Percentiles rank a stretch among this genome's conserved stretches.
Conservation (phyloP, 2,888 invertebrate species). For the Drosophila borborema region DNA sequence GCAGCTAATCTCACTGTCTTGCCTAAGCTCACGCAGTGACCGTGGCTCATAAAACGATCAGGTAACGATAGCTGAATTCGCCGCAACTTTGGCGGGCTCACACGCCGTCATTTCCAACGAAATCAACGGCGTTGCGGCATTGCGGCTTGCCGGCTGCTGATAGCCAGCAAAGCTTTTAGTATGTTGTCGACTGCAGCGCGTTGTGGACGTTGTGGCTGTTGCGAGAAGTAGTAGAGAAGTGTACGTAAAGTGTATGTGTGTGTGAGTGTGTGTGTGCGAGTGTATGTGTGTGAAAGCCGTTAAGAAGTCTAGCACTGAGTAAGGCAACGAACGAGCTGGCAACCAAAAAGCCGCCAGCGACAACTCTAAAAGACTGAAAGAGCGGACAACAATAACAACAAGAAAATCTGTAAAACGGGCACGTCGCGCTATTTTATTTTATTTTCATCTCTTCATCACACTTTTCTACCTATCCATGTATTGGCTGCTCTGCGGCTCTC, state of each 20-base stretch:
- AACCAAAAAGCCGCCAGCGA: conserved; percentile 40
- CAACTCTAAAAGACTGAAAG: conserved; percentile 29
- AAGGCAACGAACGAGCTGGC: conserved; percentile 48
- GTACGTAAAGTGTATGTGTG: conserved; percentile 47
- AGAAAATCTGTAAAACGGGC: conserved; percentile 75
- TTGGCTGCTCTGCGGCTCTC: conserved; percentile 59
- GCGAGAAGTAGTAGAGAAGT: conserved; percentile 33
- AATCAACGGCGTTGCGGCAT: conserved; percentile 51
- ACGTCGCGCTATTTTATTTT: conserved; percentile 76
- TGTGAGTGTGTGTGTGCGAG: conserved; percentile 21
- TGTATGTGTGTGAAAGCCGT: conserved; percentile 67
- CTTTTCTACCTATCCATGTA: conserved; percentile 71
- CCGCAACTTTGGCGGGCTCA: conserved; percentile 33
- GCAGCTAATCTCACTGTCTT: conserved; percentile 54
- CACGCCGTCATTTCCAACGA: conserved; percentile 47
- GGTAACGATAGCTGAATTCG: conserved; percentile 51
- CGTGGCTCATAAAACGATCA: conserved; percentile 23
- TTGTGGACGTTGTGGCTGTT: conserved; percentile 61
- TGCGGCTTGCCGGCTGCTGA: conserved; percentile 20
- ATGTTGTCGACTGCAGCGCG: conserved; percentile 72
- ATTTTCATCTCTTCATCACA: conserved; percentile 69
- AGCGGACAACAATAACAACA: conserved; percentile 15
- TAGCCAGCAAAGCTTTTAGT: conserved; percentile 59
- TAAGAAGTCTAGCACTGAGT: conserved; percentile 66
- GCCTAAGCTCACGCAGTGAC: conserved; percentile 43